These are phyloP conservation scores for Loxodonta africana DNA, from an alignment of 2,113 vertebrate genomes.

Conservation along the genomic window DNA sequence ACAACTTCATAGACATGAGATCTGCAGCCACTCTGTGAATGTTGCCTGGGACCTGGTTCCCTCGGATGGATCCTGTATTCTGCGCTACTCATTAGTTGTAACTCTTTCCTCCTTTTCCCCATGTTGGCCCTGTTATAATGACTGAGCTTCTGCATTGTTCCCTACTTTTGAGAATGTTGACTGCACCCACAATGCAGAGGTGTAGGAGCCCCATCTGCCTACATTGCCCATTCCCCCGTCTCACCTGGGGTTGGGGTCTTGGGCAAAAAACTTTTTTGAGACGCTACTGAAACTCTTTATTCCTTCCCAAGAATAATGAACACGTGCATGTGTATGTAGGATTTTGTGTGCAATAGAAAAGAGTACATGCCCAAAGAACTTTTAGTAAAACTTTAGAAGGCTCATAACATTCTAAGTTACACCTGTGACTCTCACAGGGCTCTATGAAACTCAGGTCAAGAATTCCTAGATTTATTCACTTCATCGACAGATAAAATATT, in stretches of 20 bases:
- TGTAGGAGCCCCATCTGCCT: too few species aligned
- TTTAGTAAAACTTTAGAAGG: slow-evolving; percentile 47
- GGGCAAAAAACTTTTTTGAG: background rate
- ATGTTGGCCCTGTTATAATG: too few species aligned
- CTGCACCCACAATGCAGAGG: background rate
- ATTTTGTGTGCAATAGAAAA: slow-evolving; percentile 7
- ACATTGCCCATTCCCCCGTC: background rate
- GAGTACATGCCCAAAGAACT: background rate
- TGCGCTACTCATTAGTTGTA: background rate
- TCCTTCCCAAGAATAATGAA: background rate
- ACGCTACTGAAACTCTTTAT: background rate
- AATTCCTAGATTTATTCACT: background rate
- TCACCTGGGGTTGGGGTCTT: background rate
- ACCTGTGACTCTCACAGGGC: background rate
- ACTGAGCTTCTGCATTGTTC: background rate
- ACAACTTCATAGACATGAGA: fast-evolving
- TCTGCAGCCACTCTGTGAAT: background rate
- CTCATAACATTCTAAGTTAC: background rate
- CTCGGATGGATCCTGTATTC: background rate
- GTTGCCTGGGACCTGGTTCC: background rate
- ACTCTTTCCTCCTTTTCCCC: background rate
- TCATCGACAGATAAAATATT: slow-evolving; percentile 1
- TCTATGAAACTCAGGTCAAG: background rate
- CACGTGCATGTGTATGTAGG: too few species aligned
- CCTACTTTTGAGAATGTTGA: background rate